phyloP scores from a whole-genome alignment of 2,888 invertebrate species.

The Crioceris asparagi region DNA sequence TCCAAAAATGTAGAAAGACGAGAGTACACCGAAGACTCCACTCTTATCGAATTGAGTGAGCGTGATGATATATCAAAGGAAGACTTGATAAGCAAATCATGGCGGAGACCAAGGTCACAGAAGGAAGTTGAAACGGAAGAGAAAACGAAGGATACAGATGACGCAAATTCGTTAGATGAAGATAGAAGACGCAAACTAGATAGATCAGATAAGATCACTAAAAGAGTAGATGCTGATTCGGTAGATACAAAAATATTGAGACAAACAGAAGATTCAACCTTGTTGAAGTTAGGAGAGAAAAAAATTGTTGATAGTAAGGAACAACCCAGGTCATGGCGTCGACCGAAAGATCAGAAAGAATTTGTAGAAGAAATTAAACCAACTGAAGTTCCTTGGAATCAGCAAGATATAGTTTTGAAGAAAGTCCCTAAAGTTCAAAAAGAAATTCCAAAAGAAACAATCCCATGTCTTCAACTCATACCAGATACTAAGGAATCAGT shows the following conservation, averaged over 20 bases:
- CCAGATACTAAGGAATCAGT: conserved; percentile 7
- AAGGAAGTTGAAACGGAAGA: conserved; percentile 3
- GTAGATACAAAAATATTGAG: conserved; percentile 4
- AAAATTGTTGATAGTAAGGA: background rate
- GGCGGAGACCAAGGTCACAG: background rate
- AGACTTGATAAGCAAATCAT: background rate
- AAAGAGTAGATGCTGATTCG: no score
- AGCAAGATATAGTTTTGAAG: conserved; percentile 47
- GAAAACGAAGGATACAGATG: conserved; percentile 4
- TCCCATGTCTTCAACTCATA: background rate
- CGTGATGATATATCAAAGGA: background rate
- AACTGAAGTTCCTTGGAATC: conserved; percentile 42
- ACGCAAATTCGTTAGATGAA: no score
- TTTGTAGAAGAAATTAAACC: conserved; percentile 5
- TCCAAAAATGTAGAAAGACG: no score
- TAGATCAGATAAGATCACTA: no score
- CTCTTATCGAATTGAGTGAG: background rate
- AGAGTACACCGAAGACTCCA: background rate
- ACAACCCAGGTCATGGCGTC: background rate
- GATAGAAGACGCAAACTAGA: background rate
- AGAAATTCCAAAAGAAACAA: conserved; percentile 30
- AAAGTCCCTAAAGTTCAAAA: conserved; percentile 38
- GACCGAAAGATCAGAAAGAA: conserved; percentile 7
- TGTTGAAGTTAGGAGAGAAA: background rate
- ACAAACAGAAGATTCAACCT: conserved; percentile 2